Base-by-base conservation (phyloP, 1,140 invertebrate species). In the Anastatus disparis region DNA sequence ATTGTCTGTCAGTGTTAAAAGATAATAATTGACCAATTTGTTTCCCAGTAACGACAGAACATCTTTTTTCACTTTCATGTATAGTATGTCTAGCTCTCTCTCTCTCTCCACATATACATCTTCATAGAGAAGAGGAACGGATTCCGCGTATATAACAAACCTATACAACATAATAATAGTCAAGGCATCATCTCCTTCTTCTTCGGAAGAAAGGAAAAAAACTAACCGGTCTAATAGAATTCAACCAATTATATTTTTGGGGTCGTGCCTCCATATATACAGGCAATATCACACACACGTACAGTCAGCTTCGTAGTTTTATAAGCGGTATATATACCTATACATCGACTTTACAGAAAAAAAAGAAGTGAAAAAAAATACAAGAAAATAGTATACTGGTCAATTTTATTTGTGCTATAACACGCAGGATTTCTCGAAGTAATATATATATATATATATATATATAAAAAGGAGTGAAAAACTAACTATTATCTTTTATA, bases 171-270 rank as follows among this genome's bases (percentile, higher is more conserved):
- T 38, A 7, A 58, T 67, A 67, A 56, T 61, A 46, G 58, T 59
- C 56, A 42, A 3, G 10, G n/a, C n/a, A n/a, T n/a, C 24, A n/a
- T 24, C 13, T 26, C 58, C 22, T 17, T 31, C 12, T 15, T 15
- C 24, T 6, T 22, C 15, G 20, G 52, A 62, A 35, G 35, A 22
- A 46, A 12, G 27, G n/a, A 22, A 55, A 46, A 55, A 64, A 70
- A 70, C n/a, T n/a, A n/a, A n/a, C 68, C 68, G 71, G 65, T 77
- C 74, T 82, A 81, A 81, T 80, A 81, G 79, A 81, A 81, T 81
- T 78, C 74, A 61, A 58, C 70, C 79, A 79, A 84, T 84, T 82
- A 82, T 82, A 48, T 56, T 63, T 64, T 70, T 64, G 58, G 61
- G 42, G 27, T 27, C 59, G 6, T 12, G 55, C 17, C 26, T 17